These are phyloP conservation scores for Carassius gibelio DNA, from an alignment of 2,113 vertebrate species.

Conservation along the genomic window DNA sequence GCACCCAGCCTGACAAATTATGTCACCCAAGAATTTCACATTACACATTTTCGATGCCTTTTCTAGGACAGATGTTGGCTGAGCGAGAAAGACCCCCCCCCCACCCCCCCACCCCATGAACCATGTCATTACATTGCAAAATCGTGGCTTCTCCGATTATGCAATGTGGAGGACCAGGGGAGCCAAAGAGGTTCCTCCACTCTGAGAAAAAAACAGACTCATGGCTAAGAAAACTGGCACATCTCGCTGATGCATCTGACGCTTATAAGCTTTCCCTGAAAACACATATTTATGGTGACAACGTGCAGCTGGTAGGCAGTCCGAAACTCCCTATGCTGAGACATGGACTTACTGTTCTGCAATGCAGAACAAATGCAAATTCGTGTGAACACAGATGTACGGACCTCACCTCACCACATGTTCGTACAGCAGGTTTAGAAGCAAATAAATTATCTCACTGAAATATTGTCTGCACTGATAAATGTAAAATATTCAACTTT, in stretches of 20 bases:
- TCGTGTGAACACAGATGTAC: too few species aligned
- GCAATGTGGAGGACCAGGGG: neutral
- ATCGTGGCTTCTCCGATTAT: neutral
- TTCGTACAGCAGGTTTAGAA: too few species aligned
- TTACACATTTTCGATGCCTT: constrained; percentile 19
- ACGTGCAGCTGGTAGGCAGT: too few species aligned
- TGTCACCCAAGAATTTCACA: constrained; percentile 53
- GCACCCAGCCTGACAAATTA: constrained; percentile 61
- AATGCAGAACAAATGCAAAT: too few species aligned
- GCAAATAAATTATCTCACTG: too few species aligned
- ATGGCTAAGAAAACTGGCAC: neutral
- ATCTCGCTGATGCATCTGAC: constrained; percentile 1
- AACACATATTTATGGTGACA: too few species aligned
- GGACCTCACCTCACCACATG: too few species aligned
- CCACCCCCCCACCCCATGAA: neutral
- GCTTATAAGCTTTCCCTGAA: neutral
- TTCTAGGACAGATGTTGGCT: constrained; percentile 7
- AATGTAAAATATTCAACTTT: constrained; percentile 22
- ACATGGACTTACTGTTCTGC: too few species aligned
- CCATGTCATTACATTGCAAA: constrained; percentile 4
- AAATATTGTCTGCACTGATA: constrained; percentile 8
- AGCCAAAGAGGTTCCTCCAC: neutral
- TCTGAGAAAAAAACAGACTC: neutral
- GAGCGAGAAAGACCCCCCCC: neutral
- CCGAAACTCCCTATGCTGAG: too few species aligned